These are phyloP conservation scores for Maconellicoccus hirsutus DNA, from an alignment of 1,140 invertebrate genomes.

Conservation along the genomic window DNA sequence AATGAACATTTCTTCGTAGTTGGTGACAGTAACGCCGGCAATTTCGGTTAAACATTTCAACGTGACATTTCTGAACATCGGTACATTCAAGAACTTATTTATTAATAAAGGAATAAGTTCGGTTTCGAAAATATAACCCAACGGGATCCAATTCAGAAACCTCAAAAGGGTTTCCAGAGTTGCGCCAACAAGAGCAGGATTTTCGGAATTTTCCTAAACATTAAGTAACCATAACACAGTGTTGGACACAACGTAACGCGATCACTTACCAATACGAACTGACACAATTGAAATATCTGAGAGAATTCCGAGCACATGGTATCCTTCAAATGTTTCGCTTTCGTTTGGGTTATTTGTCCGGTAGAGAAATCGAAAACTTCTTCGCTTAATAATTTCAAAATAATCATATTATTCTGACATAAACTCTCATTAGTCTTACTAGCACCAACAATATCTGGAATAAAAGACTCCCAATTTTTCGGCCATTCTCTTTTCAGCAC, in stretches of 20 bases:
- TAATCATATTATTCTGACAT: constrained; percentile 99
- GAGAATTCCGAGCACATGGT: constrained; percentile 99
- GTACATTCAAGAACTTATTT: constrained; percentile 94
- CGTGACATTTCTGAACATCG: constrained; percentile 96
- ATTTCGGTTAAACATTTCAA: constrained; percentile 98
- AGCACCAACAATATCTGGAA: constrained; percentile 95
- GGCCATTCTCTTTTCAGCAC: constrained; percentile 99
- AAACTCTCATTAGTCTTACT: constrained; percentile 97
- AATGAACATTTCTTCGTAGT: constrained; percentile 88
- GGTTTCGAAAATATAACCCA: constrained; percentile 99
- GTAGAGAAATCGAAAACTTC: constrained; percentile 97
- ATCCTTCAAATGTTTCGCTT: constrained; percentile 98
- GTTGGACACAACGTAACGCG: neutral
- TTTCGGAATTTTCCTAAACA: constrained; percentile 80
- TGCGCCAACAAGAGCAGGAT: constrained; percentile 82
- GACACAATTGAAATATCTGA: constrained; percentile 94
- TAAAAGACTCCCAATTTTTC: constrained; percentile 98
- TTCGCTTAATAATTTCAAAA: constrained; percentile 93
- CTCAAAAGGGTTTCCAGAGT: constrained; percentile 91
- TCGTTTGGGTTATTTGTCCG: constrained; percentile 96
- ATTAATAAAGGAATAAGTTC: constrained; percentile 90
- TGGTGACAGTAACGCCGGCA: constrained; percentile 70
- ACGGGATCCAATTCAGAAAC: constrained; percentile 98
- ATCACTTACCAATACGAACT: constrained; percentile 73
- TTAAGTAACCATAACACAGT: neutral